Evolutionary conservation across 2,113 vertebrate species (phyloP), one percentile per base, ranked within the genome.

Genomic region (Neopipo cinnamomea): DNA sequence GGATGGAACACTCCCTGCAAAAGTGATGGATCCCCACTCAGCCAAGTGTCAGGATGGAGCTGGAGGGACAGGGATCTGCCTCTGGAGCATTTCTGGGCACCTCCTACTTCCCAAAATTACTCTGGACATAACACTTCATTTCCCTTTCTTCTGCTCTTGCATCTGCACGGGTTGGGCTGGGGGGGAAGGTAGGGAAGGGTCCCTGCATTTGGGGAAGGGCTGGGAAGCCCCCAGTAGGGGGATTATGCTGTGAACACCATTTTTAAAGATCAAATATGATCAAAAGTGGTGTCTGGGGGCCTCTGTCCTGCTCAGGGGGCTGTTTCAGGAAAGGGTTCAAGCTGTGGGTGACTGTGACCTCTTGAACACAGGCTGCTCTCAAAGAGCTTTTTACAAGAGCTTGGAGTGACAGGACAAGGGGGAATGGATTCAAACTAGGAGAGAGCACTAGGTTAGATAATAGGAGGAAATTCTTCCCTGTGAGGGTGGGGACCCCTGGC

Each of bases 161-260:
- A 30, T 15, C 74, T 14, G 11, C 19, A 2, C 12, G 71, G 35
- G 50, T 78, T 39, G 12, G 50, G 65, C 31, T 67, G 41, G 27
- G 24, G 21, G 14, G 41, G 14, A 31, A 14, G 41, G 58, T 28
- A 47, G 50, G 35, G 31, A 67, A 67, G 42, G 33, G 19, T 31
- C 19, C 10, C 14, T 47, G 52, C 13, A 31, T 35, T 10, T 62
- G 3, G 30, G 58, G 9, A 50, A 16, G 0, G 0, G 5, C 9
- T 30, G 8, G 0, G 2, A 62, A 68, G 35, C 5, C 49, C n/a
- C 9, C 9, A 33, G n/a, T 14, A 59, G 14, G 4, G 6, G 10
- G 8, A 20, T 72, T 12, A 6, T 25, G 10, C 15, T 49, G 21
- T 72, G 35, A 37, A 14, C 27, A 77, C 21, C 1, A 0, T 50